Evolutionary conservation across 2,888 invertebrate species (phyloP).

Genomic region (Gymnoscelis rufifasciata): DNA sequence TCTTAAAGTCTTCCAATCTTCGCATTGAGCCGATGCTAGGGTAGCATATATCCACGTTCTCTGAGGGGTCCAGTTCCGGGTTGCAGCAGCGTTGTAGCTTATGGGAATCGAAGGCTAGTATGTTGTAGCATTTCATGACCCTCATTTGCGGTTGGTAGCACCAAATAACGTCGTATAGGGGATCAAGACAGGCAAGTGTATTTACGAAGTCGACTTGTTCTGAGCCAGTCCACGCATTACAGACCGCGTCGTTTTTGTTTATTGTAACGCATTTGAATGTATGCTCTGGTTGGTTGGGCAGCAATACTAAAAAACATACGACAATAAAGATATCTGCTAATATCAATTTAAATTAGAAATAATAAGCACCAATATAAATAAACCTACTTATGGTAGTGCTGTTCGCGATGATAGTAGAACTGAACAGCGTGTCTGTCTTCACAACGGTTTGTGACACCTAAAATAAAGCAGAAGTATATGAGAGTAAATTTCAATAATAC

Average conservation of each 20-base stretch:
- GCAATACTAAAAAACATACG: constrained; percentile 79
- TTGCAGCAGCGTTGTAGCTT: constrained; percentile 64
- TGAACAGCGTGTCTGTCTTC: constrained; percentile 91
- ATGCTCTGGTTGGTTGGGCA: constrained; percentile 89
- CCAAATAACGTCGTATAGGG: constrained; percentile 96
- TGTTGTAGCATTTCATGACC: constrained; percentile 88
- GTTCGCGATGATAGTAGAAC: constrained; percentile 93
- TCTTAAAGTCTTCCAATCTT: constrained; percentile 64
- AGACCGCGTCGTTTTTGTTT: constrained; percentile 92
- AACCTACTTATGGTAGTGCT: constrained; percentile 87
- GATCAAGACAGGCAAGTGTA: constrained; percentile 91
- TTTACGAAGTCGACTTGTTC: constrained; percentile 92
- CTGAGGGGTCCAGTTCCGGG: constrained; percentile 51
- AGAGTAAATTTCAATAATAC: neutral
- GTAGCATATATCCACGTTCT: constrained; percentile 22
- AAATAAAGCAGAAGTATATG: neutral
- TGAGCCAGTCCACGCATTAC: constrained; percentile 88
- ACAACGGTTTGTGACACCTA: constrained; percentile 89
- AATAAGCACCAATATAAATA: too few species aligned
- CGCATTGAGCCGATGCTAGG: constrained; percentile 66
- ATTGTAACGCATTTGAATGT: constrained; percentile 93
- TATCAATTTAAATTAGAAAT: too few species aligned
- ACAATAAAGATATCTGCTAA: too few species aligned
- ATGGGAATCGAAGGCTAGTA: constrained; percentile 86
- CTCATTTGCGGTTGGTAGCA: constrained; percentile 85